Base-by-base conservation (phyloP, 2,888 invertebrate genomes). In the Uloborus plumipes region DNA sequence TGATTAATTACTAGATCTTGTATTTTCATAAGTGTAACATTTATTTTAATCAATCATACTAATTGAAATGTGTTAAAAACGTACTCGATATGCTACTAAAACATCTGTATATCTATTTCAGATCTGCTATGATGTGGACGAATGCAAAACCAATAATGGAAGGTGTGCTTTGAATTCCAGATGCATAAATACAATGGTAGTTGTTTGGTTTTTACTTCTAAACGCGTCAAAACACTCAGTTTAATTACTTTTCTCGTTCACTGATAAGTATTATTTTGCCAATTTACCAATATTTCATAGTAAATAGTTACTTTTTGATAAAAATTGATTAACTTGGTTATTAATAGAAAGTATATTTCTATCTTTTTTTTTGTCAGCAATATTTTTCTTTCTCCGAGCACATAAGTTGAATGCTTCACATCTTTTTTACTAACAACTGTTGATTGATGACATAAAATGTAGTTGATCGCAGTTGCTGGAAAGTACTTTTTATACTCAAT, bases 171-270 rank as follows among this genome's bases (percentile, higher is more conserved):
- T 92, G 0, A 92, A 96, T 87, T 93, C 96, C 0, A 90, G 92
- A 39, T 98, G 98, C 88, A 91, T 94, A 71, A 98, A 98, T 88
- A 94, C 93, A 2, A 92, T 93, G 89, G 96, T 96, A 88, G 91
- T 91, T 88, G 0, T 18, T 22, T 59, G 16, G 9, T 59, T n/a
- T 20, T 39, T 55, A 20, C 59, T 59, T 59, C 22, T 22, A 11
- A 55, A 11, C 9, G 4, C 18, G 39, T 39, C 11, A 39, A 3
- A 26, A 26, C 26, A 26, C 4, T 2, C 26, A 26, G 26, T 26
- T 26, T 15, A 15, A 53, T 53, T 53, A 53, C 16, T 16, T 26
- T 26, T 26, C 26, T 26, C 26, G 2, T 26, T 26, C 26, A 4
- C 4, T 26, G 4, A 26, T 26, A 26, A 26, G 4, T 4, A 26